Conservation (phyloP, 2,797 vertebrate species). For the Chelon labrosus region DNA sequence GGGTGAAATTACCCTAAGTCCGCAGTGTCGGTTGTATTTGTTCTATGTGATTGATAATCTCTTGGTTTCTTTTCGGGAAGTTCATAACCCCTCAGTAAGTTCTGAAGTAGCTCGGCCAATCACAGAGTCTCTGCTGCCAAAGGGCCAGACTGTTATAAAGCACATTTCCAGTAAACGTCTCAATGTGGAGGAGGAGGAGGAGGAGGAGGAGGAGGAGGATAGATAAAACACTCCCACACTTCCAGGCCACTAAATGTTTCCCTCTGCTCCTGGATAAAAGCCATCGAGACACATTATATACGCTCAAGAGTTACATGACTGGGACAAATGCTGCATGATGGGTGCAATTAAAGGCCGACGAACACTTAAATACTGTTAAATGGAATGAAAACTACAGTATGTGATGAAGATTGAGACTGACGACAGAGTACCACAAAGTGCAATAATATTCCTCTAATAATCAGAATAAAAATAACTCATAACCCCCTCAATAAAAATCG, state of each 20-base stretch:
- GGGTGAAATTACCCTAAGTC: slow-evolving; percentile 12
- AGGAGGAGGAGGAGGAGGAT: slow-evolving; percentile 34
- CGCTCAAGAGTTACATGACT: background rate
- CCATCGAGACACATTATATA: slow-evolving; percentile 33
- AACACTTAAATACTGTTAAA: background rate
- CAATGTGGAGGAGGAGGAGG: slow-evolving; percentile 32
- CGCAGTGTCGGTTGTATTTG: slow-evolving; percentile 8
- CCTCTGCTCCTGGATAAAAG: slow-evolving; percentile 55
- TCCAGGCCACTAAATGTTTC: slow-evolving; percentile 57
- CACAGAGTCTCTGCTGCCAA: slow-evolving; percentile 61
- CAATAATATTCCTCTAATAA: no score
- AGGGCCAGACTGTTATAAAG: slow-evolving; percentile 62
- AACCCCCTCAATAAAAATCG: no score
- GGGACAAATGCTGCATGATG: slow-evolving; percentile 8
- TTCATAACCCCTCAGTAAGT: slow-evolving; percentile 36
- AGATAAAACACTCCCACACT: slow-evolving; percentile 60
- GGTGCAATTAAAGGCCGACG: background rate
- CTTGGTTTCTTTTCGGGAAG: slow-evolving; percentile 37
- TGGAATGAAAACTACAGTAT: background rate
- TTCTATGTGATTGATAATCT: background rate
- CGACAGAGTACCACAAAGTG: no score
- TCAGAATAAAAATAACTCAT: no score
- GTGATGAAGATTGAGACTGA: no score
- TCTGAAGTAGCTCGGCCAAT: slow-evolving; percentile 42
- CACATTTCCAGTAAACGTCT: slow-evolving; percentile 72